Base-by-base conservation (phyloP, 1,140 invertebrate species). In the Brachionus manjavacas region DNA sequence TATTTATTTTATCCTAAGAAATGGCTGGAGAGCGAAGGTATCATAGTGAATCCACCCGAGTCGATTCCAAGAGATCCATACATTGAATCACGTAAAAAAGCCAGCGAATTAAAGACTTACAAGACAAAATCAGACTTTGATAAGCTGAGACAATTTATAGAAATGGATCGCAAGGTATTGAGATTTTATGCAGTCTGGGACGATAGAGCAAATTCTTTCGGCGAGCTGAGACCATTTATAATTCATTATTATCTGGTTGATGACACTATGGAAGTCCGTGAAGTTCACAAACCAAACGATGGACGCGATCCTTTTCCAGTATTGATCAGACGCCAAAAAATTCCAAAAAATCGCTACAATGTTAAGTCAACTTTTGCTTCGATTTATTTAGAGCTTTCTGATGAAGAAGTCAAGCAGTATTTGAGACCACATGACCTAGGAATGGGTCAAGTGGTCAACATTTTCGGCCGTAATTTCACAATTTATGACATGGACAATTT, bases 111-210 rank as follows among this genome's bases (percentile, higher is more conserved):
- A 9, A 87, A 87, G 60, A 89, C 88, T 0, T 90, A 85, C 85
- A 88, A 86, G 23, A 89, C 89, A 25, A 87, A 87, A 41, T 86
- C 88, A 4, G 86, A 87, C 11, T 90, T 89, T 85, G 89, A 90
- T 85, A 89, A 89, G 80, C 86, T 88, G 35, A 88, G 87, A 84
- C 89, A 90, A 85, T 90, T 90, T 85, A 64, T 90, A 39, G 89
- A 90, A 80, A 86, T 90, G 74, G 90, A 90, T 85, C 86, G 89
- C 46, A 90, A 90, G 86, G 89, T 90, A 6, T 85, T 90, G 12
- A 92, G 94, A 60, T 95, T 95, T 87, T 92, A 93, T 85, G 93
- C 93, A 28, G 90, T 93, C 0, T 95, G 94, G 93, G 93, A 95
- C 87, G 92, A 94, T 79, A 91, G 92, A 8, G 91, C 92, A 3